These are phyloP conservation scores for Callyntrura sp. DNA, from an alignment of 2,888 invertebrate species.

Conservation along the genomic window DNA sequence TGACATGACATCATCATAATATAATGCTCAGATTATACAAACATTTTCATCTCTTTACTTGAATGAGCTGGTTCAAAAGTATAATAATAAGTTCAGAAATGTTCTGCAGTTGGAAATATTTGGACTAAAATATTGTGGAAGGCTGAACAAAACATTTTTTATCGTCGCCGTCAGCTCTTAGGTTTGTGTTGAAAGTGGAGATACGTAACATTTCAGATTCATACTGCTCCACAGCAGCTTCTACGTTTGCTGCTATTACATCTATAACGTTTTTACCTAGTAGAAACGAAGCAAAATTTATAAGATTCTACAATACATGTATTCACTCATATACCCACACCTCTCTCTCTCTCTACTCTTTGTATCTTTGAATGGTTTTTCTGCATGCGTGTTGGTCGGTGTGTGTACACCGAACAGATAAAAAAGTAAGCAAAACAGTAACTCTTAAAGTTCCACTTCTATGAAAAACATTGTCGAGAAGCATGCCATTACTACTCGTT, in stretches of 20 bases:
- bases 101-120: constrained; percentile 72
- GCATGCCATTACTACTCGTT: constrained; percentile 57
- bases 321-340: too few species aligned
- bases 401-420: neutral
- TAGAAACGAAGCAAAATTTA: neutral
- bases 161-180: neutral
- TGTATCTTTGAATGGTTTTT: neutral
- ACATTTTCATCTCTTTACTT: constrained; percentile 51
- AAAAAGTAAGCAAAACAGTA: constrained; percentile 56
- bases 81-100: constrained; percentile 63
- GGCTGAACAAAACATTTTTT: constrained; percentile 28
- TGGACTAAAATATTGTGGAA: constrained; percentile 21
- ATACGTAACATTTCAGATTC: constrained; percentile 9
- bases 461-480: constrained; percentile 66
- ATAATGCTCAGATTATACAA: constrained; percentile 19
- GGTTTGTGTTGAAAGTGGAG: constrained; percentile 15
- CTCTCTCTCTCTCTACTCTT: too few species aligned
- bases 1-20: constrained; percentile 31
- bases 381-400: neutral
- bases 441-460: constrained; percentile 59
- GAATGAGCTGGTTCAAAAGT: constrained; percentile 69
- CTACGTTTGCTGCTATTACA: neutral
- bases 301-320: neutral
- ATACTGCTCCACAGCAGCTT: neutral
- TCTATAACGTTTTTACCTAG: neutral